Percentiles rank a stretch among this genome's conserved stretches.
Conservation (phyloP, 2,797 vertebrate species). For the Etheostoma perlongum region DNA sequence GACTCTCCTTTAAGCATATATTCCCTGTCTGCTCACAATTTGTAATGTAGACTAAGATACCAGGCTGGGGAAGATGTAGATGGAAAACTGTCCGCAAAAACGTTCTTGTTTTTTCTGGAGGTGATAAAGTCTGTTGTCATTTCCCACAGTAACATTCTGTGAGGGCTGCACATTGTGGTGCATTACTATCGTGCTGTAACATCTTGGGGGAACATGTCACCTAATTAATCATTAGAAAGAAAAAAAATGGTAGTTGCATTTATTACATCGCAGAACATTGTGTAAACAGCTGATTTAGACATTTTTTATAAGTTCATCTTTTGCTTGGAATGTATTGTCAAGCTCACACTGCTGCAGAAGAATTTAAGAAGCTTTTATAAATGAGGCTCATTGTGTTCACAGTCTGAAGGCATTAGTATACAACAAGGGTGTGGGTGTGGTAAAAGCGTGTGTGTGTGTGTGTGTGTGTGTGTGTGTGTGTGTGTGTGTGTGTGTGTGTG, state of each 20-base stretch:
- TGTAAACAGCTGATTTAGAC: slow-evolving; percentile 61
- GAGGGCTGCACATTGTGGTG: slow-evolving; percentile 30
- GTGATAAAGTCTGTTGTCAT: slow-evolving; percentile 24
- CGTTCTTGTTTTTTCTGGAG: not conserved
- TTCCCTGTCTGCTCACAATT: not conserved
- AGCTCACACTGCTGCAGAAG: slow-evolving; percentile 52
- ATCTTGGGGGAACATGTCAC: slow-evolving; percentile 49
- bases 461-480: slow-evolving; percentile 52
- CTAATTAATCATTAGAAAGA: slow-evolving; percentile 51
- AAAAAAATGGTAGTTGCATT: slow-evolving; percentile 36
- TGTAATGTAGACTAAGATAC: not conserved
- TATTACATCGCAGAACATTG: slow-evolving; percentile 40
- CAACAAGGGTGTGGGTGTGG: slow-evolving; percentile 53
- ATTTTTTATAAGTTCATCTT: slow-evolving; percentile 57
- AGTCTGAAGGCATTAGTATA: slow-evolving; percentile 75
- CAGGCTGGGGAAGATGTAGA: not conserved
- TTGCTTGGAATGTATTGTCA: slow-evolving; percentile 49
- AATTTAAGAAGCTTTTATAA: slow-evolving; percentile 70
- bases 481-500: slow-evolving; percentile 28
- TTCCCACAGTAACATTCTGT: slow-evolving; percentile 23
- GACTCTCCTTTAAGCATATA: not conserved
- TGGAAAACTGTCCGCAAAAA: slow-evolving; percentile 10
- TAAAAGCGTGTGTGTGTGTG: slow-evolving; percentile 56
- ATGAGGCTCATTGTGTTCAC: slow-evolving; percentile 71
- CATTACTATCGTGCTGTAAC: slow-evolving; percentile 46